Base-by-base conservation (phyloP, 2,888 invertebrate genomes). In the Pristionchus maxplancki region DNA sequence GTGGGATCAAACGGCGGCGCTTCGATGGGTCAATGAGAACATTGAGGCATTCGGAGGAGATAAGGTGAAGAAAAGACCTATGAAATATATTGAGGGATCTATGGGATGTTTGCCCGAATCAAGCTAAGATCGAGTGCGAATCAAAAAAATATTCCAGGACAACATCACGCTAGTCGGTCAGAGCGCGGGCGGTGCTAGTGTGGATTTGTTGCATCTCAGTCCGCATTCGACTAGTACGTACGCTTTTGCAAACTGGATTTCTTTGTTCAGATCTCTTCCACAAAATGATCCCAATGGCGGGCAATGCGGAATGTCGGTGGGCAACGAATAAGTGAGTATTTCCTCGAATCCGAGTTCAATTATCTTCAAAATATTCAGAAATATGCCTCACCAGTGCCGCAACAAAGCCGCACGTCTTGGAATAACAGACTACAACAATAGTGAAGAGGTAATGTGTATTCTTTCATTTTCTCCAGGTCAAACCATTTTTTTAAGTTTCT, bases 321-420 rank as follows among this genome's bases (percentile, higher is more conserved):
- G 40, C 78, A 48, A 81, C 74, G 90, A 40, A 74, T 91, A n/a
- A 87, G 89, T 58, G 89, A 89, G 31, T 58, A 5, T 31, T 90
- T 37, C 91, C 91, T 64, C 90, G 90, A 87, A 90, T 31, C n/a
- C n/a, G n/a, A n/a, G 17, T n/a, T 58, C 5, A 40, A 50, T 28
- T 8, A 37, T n/a, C n/a, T n/a, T n/a, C n/a, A n/a, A n/a, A 5
- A 5, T 31, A 31, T 28, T 17, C 15, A 28, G 71, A 28, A 71
- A 71, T 3, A 71, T 71, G 34, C 31, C 34, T 11, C 5, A 28
- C 4, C 34, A 71, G 9, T 71, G 71, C 17, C 15, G 15, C 13
- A 34, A 71, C 13, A n/a, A 31, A 71, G 71, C 34, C 9, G 6
- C 8, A 15, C 40, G 78, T 9, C 9, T 78, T 11, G 78, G 44